These are phyloP conservation scores for Gallinago undulata DNA, from an alignment of 2,113 vertebrate genomes.

Conservation along the genomic window DNA sequence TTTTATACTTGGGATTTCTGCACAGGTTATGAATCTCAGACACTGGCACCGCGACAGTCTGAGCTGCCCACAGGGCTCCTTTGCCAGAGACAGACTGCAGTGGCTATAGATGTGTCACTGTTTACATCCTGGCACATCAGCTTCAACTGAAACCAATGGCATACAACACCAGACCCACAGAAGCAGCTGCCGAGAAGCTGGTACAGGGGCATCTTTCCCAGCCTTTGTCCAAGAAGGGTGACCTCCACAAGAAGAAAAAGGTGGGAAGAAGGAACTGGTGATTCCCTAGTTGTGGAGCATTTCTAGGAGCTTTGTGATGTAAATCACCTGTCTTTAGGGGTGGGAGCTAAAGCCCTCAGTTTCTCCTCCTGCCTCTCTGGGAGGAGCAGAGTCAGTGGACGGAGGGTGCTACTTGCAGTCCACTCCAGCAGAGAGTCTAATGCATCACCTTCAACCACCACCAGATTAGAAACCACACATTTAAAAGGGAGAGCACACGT, in stretches of 20 bases:
- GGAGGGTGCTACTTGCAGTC: background rate
- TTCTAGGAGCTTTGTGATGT: background rate
- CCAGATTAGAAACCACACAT: background rate
- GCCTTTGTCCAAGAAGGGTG: background rate
- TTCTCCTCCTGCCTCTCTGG: background rate
- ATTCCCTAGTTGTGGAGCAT: background rate
- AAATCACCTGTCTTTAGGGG: background rate
- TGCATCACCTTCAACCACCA: accelerated
- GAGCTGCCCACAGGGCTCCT: background rate
- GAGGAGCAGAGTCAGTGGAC: background rate
- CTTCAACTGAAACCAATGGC: background rate
- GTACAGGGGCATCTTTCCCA: background rate
- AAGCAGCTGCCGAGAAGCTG: background rate
- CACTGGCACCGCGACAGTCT: accelerated
- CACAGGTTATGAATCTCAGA: background rate
- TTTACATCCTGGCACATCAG: background rate
- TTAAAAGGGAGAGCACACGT: background rate
- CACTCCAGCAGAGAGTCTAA: background rate
- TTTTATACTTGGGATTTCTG: background rate
- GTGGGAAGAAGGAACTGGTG: background rate
- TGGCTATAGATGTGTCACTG: background rate
- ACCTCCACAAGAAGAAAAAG: background rate
- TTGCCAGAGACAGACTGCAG: accelerated
- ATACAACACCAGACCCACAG: accelerated
- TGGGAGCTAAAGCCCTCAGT: background rate